Percentiles rank a stretch among this genome's conserved stretches.
phyloP scores from a whole-genome alignment of 2,113 vertebrate species.

The Ceyx cyanopectus region DNA sequence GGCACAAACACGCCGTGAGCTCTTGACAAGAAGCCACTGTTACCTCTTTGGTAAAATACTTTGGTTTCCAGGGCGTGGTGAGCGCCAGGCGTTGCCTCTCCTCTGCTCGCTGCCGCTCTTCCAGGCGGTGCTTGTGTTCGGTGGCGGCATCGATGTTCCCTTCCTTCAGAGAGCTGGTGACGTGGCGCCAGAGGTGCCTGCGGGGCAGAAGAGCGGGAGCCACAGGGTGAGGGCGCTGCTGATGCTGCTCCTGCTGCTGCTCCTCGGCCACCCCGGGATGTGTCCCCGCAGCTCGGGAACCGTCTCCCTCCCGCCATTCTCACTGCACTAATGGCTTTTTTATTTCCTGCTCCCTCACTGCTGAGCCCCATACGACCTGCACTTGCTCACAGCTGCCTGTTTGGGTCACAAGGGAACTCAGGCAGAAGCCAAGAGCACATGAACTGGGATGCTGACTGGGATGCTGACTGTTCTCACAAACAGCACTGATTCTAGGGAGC shows the following conservation, averaged over 20 bases:
- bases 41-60: conserved; percentile 93
- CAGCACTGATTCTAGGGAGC: neutral
- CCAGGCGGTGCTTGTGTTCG: conserved; percentile 89
- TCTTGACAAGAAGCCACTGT: neutral
- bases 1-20: neutral
- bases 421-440: neutral
- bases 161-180: conserved; percentile 87
- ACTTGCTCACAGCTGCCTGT: neutral
- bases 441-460: neutral
- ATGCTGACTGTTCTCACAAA: neutral
- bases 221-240: neutral
- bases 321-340: too few species aligned
- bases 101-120: conserved; percentile 89
- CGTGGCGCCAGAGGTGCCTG: conserved; percentile 91
- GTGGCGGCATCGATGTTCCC: conserved; percentile 89
- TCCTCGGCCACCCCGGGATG: too few species aligned
- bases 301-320: accelerated
- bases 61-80: conserved; percentile 85
- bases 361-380: neutral
- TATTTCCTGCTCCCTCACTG: neutral
- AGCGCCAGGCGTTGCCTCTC: conserved; percentile 82
- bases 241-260: neutral
- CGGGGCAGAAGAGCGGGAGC: neutral
- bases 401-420: neutral
- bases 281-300: neutral